phyloP scores from a whole-genome alignment of 2,888 invertebrate genomes.

The Hirtodrosophila confusa region DNA sequence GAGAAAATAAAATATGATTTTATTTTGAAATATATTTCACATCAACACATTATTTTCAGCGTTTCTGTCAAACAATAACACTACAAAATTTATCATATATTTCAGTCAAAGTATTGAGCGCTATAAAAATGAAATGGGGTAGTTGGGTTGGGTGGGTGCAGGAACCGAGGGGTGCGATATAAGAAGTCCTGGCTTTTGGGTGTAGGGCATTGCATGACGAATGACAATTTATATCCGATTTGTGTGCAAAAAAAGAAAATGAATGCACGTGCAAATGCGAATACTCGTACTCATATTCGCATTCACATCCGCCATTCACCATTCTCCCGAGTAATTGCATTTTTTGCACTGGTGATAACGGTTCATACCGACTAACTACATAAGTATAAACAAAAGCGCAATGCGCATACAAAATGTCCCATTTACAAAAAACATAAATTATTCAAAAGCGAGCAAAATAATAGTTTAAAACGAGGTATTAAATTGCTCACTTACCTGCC shows the following conservation, averaged over 20 bases:
- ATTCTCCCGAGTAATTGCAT: conserved; percentile 38
- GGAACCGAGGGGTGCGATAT: no score
- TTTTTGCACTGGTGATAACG: conserved; percentile 41
- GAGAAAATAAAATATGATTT: conserved; percentile 18
- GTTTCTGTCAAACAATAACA: conserved; percentile 43
- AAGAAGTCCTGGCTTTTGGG: not conserved
- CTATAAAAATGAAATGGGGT: not conserved
- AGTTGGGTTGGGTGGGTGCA: no score
- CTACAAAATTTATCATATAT: conserved; percentile 50
- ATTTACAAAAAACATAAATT: not conserved
- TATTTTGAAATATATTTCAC: conserved; percentile 37
- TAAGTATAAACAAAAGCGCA: conserved; percentile 21
- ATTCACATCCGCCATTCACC: conserved; percentile 8
- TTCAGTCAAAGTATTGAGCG: conserved; percentile 23
- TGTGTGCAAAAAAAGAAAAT: conserved; percentile 22
- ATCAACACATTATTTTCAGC: conserved; percentile 59
- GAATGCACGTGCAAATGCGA: conserved; percentile 20
- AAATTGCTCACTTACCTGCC: conserved; percentile 88
- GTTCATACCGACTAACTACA: not conserved
- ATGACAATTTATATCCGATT: conserved; percentile 75
- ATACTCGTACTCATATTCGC: conserved; percentile 10
- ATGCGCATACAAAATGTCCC: conserved; percentile 17
- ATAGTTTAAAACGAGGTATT: not conserved
- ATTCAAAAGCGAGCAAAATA: not conserved
- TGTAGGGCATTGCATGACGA: conserved; percentile 60